Evolutionary conservation across 2,797 vertebrate species (phyloP).

Genomic region (Mormyrops attenuatus): DNA sequence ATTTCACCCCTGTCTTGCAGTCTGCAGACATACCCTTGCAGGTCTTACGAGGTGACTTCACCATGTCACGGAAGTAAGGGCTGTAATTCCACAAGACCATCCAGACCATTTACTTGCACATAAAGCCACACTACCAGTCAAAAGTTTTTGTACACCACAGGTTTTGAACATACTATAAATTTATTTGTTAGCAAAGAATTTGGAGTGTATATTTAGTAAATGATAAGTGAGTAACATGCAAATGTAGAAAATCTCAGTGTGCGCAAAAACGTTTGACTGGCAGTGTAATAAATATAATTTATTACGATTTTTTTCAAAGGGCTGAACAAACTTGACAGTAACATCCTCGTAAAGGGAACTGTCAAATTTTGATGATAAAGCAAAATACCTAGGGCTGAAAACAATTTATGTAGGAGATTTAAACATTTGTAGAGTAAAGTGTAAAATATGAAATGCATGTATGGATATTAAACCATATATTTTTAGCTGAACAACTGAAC

Average conservation of each 20-base stretch:
- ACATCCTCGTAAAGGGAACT: neutral
- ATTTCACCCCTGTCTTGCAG: neutral
- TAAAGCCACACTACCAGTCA: neutral
- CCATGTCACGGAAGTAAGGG: neutral
- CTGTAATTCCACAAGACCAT: neutral
- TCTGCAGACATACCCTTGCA: neutral
- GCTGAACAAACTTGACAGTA: neutral
- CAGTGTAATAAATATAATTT: neutral
- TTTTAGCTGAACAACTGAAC: neutral
- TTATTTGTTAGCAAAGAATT: neutral
- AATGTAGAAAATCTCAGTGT: neutral
- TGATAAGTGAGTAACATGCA: neutral
- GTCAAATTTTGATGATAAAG: neutral
- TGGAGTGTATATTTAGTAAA: neutral
- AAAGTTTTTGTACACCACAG: neutral
- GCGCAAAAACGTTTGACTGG: neutral
- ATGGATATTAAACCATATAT: neutral
- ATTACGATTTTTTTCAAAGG: neutral
- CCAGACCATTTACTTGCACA: neutral
- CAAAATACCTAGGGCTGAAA: neutral
- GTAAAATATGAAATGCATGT: neutral
- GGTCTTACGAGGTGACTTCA: neutral
- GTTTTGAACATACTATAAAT: neutral
- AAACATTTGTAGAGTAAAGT: neutral
- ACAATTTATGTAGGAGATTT: neutral